Conservation (phyloP, 2,113 vertebrate genomes). For the Canis aureus region DNA sequence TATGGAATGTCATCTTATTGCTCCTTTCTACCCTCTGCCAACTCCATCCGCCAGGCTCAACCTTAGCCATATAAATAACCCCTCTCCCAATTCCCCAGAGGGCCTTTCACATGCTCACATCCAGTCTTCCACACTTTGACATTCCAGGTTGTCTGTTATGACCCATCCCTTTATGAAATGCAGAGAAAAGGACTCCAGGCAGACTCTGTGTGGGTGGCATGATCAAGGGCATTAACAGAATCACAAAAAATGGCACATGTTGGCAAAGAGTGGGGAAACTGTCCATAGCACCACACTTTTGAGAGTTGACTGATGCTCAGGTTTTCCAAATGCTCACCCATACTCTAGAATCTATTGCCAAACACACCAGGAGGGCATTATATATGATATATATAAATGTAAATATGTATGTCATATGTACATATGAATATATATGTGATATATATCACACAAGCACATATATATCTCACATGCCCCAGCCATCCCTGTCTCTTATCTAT, state of each 20-base stretch:
- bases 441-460: background rate
- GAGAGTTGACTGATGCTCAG: background rate
- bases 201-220: background rate
- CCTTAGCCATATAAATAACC: background rate
- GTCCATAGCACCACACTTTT: background rate
- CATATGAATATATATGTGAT: background rate
- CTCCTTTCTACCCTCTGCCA: background rate
- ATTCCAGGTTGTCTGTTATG: background rate
- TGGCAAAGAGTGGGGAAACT: background rate
- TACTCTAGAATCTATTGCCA: background rate
- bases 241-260: background rate
- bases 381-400: background rate
- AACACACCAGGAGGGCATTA: background rate
- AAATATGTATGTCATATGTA: background rate
- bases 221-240: background rate
- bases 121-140: background rate
- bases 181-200: background rate
- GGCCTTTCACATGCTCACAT: background rate
- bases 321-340: background rate
- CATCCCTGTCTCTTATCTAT: background rate
- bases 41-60: background rate
- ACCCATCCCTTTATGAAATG: background rate
- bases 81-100: background rate
- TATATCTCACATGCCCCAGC: background rate
- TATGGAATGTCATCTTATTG: background rate